A percentile compares a stretch with the other conserved stretches of the same genome.
Evolutionary conservation across 2,113 vertebrate genomes (phyloP).

Genomic region (Cryptomyrus ogoouensis): DNA sequence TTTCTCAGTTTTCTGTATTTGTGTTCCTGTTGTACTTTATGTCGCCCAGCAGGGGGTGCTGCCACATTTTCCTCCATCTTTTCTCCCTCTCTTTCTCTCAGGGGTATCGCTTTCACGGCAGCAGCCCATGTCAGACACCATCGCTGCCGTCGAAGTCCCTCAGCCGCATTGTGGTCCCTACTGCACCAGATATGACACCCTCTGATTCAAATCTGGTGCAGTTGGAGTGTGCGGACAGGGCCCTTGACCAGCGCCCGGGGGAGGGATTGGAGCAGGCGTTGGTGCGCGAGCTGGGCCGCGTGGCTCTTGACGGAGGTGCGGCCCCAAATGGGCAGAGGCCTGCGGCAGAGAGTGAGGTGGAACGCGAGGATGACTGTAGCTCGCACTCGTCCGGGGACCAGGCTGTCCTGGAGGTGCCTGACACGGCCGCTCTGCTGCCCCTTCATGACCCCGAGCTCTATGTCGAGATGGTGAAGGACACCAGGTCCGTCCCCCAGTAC

Average conservation of each 20-base stretch:
- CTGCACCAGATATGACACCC: slow-evolving; percentile 60
- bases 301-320: slow-evolving; percentile 53
- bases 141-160: slow-evolving; percentile 61
- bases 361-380: slow-evolving; percentile 72
- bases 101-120: slow-evolving; percentile 71
- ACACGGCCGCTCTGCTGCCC: slow-evolving; percentile 66
- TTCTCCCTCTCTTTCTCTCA: slow-evolving; percentile 36
- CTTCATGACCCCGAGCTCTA: slow-evolving; percentile 92
- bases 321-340: slow-evolving; percentile 42
- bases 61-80: background rate
- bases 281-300: slow-evolving; percentile 66
- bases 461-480: slow-evolving; percentile 84
- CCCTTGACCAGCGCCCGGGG: slow-evolving; percentile 45
- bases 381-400: slow-evolving; percentile 64
- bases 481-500: slow-evolving; percentile 80
- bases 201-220: slow-evolving; percentile 43
- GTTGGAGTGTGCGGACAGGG: slow-evolving; percentile 30
- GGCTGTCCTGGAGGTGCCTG: slow-evolving; percentile 63
- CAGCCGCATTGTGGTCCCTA: slow-evolving; percentile 79
- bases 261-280: slow-evolving; percentile 66
- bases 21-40: background rate
- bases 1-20: background rate
- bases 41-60: background rate
- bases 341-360: slow-evolving; percentile 57
- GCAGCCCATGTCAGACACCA: slow-evolving; percentile 37